A percentile compares a stretch with the other conserved stretches of the same genome.
phyloP scores from a whole-genome alignment of 2,888 invertebrate genomes.

The Gymnoscelis rufifasciata region DNA sequence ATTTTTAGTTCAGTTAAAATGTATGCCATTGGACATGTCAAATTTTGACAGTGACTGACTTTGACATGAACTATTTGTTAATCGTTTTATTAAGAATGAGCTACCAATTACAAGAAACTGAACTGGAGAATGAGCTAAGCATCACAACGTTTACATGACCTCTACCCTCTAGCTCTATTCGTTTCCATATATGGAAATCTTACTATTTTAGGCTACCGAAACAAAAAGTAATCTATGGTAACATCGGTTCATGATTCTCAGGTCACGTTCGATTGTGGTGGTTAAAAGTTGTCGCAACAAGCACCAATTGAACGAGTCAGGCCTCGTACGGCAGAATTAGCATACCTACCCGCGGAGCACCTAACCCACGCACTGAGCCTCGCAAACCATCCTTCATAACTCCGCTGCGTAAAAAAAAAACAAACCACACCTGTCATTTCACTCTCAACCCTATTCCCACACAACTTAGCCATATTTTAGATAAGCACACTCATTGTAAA shows the following conservation, averaged over 20 bases:
- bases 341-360: constrained; percentile 71
- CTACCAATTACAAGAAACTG: too few relatives aligned
- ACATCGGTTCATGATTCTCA: not conserved
- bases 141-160: too few relatives aligned
- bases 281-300: constrained; percentile 33
- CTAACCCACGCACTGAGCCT: constrained; percentile 61
- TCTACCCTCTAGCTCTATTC: too few relatives aligned
- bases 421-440: constrained; percentile 3
- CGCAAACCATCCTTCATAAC: constrained; percentile 68
- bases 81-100: too few relatives aligned
- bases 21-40: too few relatives aligned
- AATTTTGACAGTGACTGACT: too few relatives aligned
- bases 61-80: too few relatives aligned
- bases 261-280: constrained; percentile 5
- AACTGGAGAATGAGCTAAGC: too few relatives aligned
- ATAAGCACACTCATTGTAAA: not conserved
- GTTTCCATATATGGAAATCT: too few relatives aligned
- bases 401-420: constrained; percentile 42
- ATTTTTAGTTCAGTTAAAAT: too few relatives aligned
- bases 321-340: constrained; percentile 60
- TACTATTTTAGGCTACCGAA: too few relatives aligned
- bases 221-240: too few relatives aligned
- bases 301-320: constrained; percentile 62
- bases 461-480: not conserved
- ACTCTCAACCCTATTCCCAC: constrained; percentile 20